Evolutionary conservation across 2,113 vertebrate genomes (phyloP), one percentile per base, ranked within the genome.

Genomic region (Tiliqua scincoides): DNA sequence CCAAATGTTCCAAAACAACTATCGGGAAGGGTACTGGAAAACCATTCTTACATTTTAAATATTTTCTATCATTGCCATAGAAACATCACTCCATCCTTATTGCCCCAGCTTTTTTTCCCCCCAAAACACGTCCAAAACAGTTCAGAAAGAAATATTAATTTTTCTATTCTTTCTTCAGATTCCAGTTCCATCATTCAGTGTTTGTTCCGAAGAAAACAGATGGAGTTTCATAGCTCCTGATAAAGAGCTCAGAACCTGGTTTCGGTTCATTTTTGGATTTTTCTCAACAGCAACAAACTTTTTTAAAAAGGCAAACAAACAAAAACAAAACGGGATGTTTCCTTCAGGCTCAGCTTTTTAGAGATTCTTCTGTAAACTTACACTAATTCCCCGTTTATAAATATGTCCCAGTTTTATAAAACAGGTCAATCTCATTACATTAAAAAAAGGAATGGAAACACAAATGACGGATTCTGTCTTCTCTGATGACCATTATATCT

Each of bases 81-180:
- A 93, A 93, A 90, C 85, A 84, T 92, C 54, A 61, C 54, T 89
- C 86, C 81, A 8, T 67, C 68, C 62, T 87, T 62, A 54, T 57
- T 85, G 82, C 77, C 84, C 91, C 35, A 73, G 6, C 84, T 15
- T 79, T 6, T 2, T 86, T 92, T 63, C 88, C 74, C 15, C 37
- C 18, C 67, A 17, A 54, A 87, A 67, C 4, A 88, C 59, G 70
- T 89, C 32, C 70, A 90, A 79, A 15, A 1, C 32, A 20, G 79
- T 35, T 48, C 72, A 90, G 67, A 78, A 74, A 83, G 61, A 61
- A 87, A 82, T 83, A 75, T 37, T 59, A 30, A 67, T 82, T 82
- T n/a, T 43, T n/a, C 57, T 79, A 9, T 73, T 77, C 86, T n/a
- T 27, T 84, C 18, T 40, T 67, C 91, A 9, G 89, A 91, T 4